Base-by-base conservation (phyloP, 2,797 vertebrate genomes). In the Alexandromys oeconomus region DNA sequence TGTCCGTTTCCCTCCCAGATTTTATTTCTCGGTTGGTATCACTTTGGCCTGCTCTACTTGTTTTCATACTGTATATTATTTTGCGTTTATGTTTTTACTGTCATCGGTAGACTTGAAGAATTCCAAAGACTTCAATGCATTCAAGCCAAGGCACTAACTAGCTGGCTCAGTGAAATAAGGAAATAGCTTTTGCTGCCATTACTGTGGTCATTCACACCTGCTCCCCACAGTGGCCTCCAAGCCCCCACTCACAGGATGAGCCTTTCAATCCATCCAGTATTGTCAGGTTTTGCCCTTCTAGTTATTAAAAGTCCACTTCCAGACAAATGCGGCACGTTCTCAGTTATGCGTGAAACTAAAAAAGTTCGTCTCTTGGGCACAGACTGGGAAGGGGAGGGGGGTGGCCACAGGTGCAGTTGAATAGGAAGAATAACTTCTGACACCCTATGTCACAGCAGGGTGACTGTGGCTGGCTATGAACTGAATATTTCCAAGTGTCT, bases 21-120 rank as follows among this genome's bases (percentile, higher is more conserved):
- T 82, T 71, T 43, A n/a, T 82, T 82, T 91, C 73, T 84, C 54
- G 43, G 31, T 91, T 79, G 74, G 37, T 34, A 29, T 63, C 29
- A 57, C 80, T 15, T 65, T 73, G 29, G 76, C 63, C 57, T 29
- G 8, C 27, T 73, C 13, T 21, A 9, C 23, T 93, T 81, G 54
- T 92, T 86, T 95, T 46, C n/a, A n/a, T 61, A 29, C 27, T 51
- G 5, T 23, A 25, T 71, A 51, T 57, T 34, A 19, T 31, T 7
- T 79, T 77, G 19, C 29, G 51, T 74, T 65, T n/a, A 4, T 69
- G 59, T 81, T 94, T 86, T 73, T 88, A 88, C 71, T 94, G 31
- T 46, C 37, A 21, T 73, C 77, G 37, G 13, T 54, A 89, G 54
- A 76, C 34, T 81, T 40, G 17, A 5, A 57, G 88, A 92, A 91